A percentile compares a stretch with the other conserved stretches of the same genome.
phyloP scores from a whole-genome alignment of 2,888 invertebrate species.

The Sympetrum striolatum region DNA sequence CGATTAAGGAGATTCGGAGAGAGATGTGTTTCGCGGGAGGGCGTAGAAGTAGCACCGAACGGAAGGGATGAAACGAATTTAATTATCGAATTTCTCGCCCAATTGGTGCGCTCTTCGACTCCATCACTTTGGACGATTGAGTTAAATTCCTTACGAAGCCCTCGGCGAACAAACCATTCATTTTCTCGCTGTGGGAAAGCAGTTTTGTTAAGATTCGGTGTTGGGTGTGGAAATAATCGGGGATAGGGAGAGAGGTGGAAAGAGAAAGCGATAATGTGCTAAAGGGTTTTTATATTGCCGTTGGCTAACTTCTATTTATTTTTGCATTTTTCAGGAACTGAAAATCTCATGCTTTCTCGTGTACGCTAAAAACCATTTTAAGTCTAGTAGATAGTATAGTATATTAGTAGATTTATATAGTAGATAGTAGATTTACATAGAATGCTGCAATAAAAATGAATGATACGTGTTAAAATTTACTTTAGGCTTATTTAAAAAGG shows the following conservation, averaged over 20 bases:
- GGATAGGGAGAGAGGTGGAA: background rate
- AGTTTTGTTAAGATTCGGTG: background rate
- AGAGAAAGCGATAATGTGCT: background rate
- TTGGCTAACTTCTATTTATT: too few species aligned
- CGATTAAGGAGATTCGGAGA: background rate
- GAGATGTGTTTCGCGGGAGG: background rate
- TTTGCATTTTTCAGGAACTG: too few species aligned
- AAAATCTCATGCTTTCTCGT: too few species aligned
- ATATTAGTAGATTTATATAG: too few species aligned
- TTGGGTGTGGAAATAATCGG: background rate
- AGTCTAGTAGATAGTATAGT: too few species aligned
- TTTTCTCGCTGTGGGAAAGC: background rate
- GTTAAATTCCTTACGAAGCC: background rate
- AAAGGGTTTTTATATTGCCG: too few species aligned
- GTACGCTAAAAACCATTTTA: too few species aligned
- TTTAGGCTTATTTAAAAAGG: too few species aligned
- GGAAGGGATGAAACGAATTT: background rate
- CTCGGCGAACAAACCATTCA: background rate
- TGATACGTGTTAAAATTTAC: too few species aligned
- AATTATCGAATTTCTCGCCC: background rate
- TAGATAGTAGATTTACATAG: too few species aligned
- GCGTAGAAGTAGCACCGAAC: background rate
- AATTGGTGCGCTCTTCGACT: background rate
- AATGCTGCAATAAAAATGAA: too few species aligned
- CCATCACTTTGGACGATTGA: background rate